Evolutionary conservation across 2,888 invertebrate species (phyloP).

Genomic region (Drosophila glabriapex): DNA sequence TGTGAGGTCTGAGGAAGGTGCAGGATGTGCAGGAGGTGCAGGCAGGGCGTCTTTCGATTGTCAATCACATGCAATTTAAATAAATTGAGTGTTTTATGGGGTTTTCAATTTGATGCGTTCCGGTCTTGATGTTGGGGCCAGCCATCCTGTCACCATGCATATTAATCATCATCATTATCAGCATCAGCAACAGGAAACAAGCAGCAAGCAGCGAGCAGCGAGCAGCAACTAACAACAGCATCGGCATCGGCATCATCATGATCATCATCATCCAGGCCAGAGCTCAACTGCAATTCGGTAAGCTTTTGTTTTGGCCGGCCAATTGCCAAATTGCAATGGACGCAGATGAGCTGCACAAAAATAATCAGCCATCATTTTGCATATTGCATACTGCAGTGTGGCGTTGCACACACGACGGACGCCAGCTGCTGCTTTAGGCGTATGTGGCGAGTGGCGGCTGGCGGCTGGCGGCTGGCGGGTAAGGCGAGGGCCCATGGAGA

Average conservation of each 20-base stretch:
- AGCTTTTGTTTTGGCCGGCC: neutral
- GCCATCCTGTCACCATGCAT: slow-evolving; percentile 40
- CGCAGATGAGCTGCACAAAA: slow-evolving; percentile 57
- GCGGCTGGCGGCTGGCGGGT: neutral
- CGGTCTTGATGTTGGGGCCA: neutral
- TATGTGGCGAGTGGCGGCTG: neutral
- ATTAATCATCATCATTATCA: slow-evolving; percentile 56
- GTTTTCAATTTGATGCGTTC: slow-evolving; percentile 76
- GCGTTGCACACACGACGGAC: slow-evolving; percentile 17
- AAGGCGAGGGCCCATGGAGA: neutral
- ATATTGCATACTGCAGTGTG: slow-evolving; percentile 40
- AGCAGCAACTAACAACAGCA: neutral
- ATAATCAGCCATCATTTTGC: slow-evolving; percentile 61
- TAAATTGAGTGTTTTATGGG: slow-evolving; percentile 82
- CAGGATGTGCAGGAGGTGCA: neutral
- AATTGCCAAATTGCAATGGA: slow-evolving; percentile 43
- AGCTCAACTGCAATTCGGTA: slow-evolving; percentile 15
- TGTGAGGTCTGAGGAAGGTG: neutral
- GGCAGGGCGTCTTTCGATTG: slow-evolving; percentile 57
- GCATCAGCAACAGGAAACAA: slow-evolving; percentile 7
- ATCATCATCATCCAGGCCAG: neutral
- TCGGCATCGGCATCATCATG: neutral
- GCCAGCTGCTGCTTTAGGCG: slow-evolving; percentile 21
- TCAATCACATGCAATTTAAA: slow-evolving; percentile 82
- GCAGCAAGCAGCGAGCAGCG: neutral